phyloP scores from a whole-genome alignment of 2,797 vertebrate genomes.

The Phoebastria nigripes region DNA sequence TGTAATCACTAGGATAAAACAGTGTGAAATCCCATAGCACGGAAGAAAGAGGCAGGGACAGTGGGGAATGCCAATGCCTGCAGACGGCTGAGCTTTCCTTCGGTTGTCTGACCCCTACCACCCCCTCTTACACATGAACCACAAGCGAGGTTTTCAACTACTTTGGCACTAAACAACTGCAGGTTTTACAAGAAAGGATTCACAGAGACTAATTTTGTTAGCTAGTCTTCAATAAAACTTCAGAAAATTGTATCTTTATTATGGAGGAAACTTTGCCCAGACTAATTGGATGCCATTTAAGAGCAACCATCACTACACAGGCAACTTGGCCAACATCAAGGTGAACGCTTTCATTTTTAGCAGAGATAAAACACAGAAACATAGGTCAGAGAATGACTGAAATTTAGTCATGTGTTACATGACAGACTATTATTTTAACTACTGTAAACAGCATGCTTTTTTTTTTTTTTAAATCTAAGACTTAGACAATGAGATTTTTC shows the following conservation, averaged over 20 bases:
- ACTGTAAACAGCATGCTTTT: background rate
- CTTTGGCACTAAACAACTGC: background rate
- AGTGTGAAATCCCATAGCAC: background rate
- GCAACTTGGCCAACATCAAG: background rate
- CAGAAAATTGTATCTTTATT: background rate
- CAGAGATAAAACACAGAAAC: background rate
- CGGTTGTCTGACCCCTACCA: background rate
- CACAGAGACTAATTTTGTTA: background rate
- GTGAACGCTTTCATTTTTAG: background rate
- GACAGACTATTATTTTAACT: background rate
- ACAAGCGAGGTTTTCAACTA: background rate
- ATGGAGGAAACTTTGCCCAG: background rate
- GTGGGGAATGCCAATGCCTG: background rate
- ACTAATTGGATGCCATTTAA: background rate
- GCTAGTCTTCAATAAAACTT: background rate
- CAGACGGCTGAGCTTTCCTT: background rate
- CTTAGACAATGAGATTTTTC: background rate
- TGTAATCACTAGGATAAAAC: background rate
- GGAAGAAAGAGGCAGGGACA: background rate
- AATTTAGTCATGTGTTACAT: background rate
- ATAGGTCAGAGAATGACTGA: background rate
- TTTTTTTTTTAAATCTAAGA: background rate
- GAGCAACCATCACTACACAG: background rate
- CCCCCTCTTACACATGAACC: fast-evolving
- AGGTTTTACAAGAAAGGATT: background rate